These are phyloP conservation scores for Acinonyx jubatus DNA, from an alignment of 2,113 vertebrate genomes.

Conservation along the genomic window DNA sequence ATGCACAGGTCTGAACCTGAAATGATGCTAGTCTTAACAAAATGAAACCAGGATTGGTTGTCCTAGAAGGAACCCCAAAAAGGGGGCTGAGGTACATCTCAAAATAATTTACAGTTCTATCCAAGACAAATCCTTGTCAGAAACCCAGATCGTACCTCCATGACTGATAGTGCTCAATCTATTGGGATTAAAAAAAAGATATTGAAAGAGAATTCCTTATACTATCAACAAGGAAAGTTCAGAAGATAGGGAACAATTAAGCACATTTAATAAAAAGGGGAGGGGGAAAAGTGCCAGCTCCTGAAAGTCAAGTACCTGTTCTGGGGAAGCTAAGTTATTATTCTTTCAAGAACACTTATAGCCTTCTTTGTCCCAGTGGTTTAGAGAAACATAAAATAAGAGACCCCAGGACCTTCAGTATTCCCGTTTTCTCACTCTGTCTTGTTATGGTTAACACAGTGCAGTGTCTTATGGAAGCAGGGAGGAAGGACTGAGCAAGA, in stretches of 20 bases:
- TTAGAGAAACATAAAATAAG: constrained; percentile 36
- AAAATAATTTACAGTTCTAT: constrained; percentile 11
- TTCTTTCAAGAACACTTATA: neutral
- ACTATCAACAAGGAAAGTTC: neutral
- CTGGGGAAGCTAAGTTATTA: neutral
- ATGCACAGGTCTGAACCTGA: neutral
- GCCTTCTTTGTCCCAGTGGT: neutral
- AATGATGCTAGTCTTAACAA: neutral
- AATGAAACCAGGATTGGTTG: neutral
- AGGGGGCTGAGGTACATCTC: neutral
- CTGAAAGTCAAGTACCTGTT: constrained; percentile 20
- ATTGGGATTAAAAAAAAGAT: neutral
- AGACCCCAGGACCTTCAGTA: neutral
- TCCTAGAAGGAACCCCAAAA: neutral
- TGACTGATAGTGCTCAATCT: neutral
- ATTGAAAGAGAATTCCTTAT: constrained; percentile 39
- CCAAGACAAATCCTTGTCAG: neutral
- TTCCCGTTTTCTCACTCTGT: neutral
- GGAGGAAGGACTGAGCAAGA: neutral
- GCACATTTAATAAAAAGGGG: neutral
- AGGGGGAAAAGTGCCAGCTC: neutral
- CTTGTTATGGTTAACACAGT: neutral
- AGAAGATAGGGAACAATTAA: neutral
- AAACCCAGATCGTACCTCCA: neutral
- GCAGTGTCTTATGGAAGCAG: neutral